Evolutionary conservation across 2,113 vertebrate species (phyloP), one percentile per base, ranked within the genome.

Genomic region (Gymnocephalus cernua): DNA sequence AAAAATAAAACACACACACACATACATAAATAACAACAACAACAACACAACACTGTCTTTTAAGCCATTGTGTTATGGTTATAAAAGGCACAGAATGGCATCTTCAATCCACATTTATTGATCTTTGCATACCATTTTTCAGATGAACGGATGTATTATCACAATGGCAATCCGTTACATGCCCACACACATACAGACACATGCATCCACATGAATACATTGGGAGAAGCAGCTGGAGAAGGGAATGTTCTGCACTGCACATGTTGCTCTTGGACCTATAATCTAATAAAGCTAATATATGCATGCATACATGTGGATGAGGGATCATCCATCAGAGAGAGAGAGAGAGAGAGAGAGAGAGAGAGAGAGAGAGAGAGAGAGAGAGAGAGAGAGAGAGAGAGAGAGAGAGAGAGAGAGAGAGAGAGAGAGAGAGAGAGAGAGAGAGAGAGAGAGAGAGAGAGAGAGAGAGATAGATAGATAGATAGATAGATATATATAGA

Each of bases 281-380:
- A 91, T 87, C 86, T 86, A 90, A 90, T 90, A 87, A 74, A 90
- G 69, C 65, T 91, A 89, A 94, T 89, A 77, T 80, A 92, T 93
- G 79, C 79, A 91, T 82, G 80, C 78, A 88, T 88, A 89, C 86
- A 88, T 71, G 75, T 41, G 77, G 58, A 88, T 79, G 71, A 79
- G 80, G 84, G 86, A 86, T 84, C 86, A 93, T 92, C 86, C 79
- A 92, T 93, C 84, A 89, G 66, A 70, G 83, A 77, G 63, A 61
- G 54, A 9, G 35, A 38, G 35, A 10, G 35, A 38, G 35, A 32
- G 32, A 32, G 32, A 32, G 32, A 32, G 32, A 29, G 27, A 29
- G 27, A 74, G 83, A 77, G 63, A 61, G 54, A 7, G 32, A 35
- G 32, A 35, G 32, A 35, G 32, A 35, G 32, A 35, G 32, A 35